phyloP scores from a whole-genome alignment of 1,140 invertebrate species.

The Drosophila yakuba region DNA sequence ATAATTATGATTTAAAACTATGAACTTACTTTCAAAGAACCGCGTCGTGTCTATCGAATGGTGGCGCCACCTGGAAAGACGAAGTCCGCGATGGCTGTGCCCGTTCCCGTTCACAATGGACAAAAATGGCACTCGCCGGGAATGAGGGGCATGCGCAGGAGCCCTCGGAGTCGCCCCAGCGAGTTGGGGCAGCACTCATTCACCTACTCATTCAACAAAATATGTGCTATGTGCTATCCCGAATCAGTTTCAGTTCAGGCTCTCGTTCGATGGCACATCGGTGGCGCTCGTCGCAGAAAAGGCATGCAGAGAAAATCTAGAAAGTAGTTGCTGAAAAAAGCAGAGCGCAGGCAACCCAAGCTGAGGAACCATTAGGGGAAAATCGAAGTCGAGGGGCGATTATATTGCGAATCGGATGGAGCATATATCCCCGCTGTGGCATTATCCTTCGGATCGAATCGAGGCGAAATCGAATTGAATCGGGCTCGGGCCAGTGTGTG shows the following conservation, averaged over 20 bases:
- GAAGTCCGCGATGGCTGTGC: neutral
- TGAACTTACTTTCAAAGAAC: neutral
- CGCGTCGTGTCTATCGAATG: slow-evolving; percentile 10
- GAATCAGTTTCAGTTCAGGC: slow-evolving; percentile 74
- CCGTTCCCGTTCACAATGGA: slow-evolving; percentile 10
- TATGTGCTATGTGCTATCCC: slow-evolving; percentile 61
- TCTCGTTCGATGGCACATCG: slow-evolving; percentile 75
- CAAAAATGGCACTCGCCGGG: slow-evolving; percentile 7
- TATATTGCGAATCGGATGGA: slow-evolving; percentile 16
- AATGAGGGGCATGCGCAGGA: slow-evolving; percentile 23
- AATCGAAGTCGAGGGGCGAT: slow-evolving; percentile 8
- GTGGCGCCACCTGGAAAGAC: slow-evolving; percentile 1
- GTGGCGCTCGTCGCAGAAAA: slow-evolving; percentile 71
- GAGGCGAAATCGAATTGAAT: slow-evolving; percentile 30
- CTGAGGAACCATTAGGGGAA: slow-evolving; percentile 14
- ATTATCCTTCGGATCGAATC: slow-evolving; percentile 58
- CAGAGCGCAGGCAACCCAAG: slow-evolving; percentile 27
- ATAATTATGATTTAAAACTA: too few species aligned
- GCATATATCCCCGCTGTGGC: slow-evolving; percentile 21
- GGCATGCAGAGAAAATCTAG: slow-evolving; percentile 52
- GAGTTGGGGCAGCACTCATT: slow-evolving; percentile 59
- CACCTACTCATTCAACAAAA: slow-evolving; percentile 79
- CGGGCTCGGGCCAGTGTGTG: slow-evolving; percentile 54
- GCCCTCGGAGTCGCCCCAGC: slow-evolving; percentile 1
- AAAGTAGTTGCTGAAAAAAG: slow-evolving; percentile 47